These are phyloP conservation scores for Orcinus orca DNA, from an alignment of 2,113 vertebrate species.

Conservation along the genomic window DNA sequence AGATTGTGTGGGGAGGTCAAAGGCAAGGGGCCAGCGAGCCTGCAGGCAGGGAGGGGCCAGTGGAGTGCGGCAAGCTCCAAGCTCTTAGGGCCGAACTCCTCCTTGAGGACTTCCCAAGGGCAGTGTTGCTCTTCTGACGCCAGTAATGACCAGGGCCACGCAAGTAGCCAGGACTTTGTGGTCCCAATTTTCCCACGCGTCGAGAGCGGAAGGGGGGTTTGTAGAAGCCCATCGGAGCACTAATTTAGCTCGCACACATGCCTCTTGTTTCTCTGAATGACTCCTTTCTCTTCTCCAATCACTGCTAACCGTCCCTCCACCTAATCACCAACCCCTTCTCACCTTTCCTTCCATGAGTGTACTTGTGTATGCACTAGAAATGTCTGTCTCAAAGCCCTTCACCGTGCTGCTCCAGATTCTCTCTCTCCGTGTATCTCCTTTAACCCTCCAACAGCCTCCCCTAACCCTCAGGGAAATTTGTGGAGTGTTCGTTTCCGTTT, in stretches of 20 bases:
- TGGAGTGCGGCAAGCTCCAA: fast-evolving
- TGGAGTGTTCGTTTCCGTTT: neutral
- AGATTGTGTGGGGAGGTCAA: too few relatives aligned
- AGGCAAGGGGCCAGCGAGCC: neutral
- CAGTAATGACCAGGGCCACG: fast-evolving
- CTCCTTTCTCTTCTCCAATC: neutral
- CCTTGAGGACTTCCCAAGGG: neutral
- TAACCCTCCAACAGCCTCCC: neutral
- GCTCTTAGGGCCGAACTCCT: neutral
- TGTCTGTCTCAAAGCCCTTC: neutral
- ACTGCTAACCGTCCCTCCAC: neutral
- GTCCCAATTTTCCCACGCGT: neutral
- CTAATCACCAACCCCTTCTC: neutral
- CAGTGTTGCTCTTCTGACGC: neutral
- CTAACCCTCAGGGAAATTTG: neutral
- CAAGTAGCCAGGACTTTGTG: neutral
- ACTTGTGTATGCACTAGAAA: neutral
- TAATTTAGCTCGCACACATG: neutral
- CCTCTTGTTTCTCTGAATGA: neutral
- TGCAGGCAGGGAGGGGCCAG: too few relatives aligned
- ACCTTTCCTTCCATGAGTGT: neutral
- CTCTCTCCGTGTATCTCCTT: neutral
- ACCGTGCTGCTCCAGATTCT: neutral
- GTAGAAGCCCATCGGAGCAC: neutral
- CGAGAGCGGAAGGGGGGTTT: neutral